Evolutionary conservation across 2,797 vertebrate species (phyloP).

Genomic region (Falco cherrug): DNA sequence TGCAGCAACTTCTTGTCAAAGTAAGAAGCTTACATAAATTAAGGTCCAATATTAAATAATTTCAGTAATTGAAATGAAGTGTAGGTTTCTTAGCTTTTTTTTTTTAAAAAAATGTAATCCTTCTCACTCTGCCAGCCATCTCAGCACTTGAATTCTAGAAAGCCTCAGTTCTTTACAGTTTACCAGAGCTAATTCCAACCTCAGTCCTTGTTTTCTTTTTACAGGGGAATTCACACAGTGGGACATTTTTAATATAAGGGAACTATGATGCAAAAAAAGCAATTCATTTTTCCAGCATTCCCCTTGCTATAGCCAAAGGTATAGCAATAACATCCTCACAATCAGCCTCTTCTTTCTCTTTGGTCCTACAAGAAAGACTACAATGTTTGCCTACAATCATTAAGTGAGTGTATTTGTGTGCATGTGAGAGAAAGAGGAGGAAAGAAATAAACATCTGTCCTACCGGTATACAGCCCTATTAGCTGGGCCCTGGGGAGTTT

Average conservation of each 20-base stretch:
- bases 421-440: not conserved
- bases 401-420: not conserved
- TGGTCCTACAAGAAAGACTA: slow-evolving; percentile 1
- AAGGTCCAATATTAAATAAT: slow-evolving; percentile 3
- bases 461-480: not conserved
- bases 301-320: slow-evolving; percentile 2
- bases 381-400: not conserved
- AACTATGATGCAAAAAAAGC: slow-evolving; percentile 56
- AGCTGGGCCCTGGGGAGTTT: not conserved
- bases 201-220: slow-evolving; percentile 19
- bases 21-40: slow-evolving; percentile 40
- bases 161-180: slow-evolving; percentile 19
- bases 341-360: slow-evolving; percentile 3
- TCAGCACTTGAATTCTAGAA: slow-evolving; percentile 20
- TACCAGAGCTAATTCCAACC: slow-evolving; percentile 20
- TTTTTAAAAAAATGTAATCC: not conserved
- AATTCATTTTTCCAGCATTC: slow-evolving; percentile 58
- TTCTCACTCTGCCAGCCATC: not conserved
- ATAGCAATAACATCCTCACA: not conserved
- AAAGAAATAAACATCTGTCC: slow-evolving; percentile 27
- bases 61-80: slow-evolving; percentile 19
- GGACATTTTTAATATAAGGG: not conserved
- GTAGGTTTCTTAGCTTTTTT: not conserved
- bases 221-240: slow-evolving; percentile 21
- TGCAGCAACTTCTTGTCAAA: not conserved